Base-by-base conservation (phyloP, 1,140 invertebrate species). In the Aphaenogaster floridana region DNA sequence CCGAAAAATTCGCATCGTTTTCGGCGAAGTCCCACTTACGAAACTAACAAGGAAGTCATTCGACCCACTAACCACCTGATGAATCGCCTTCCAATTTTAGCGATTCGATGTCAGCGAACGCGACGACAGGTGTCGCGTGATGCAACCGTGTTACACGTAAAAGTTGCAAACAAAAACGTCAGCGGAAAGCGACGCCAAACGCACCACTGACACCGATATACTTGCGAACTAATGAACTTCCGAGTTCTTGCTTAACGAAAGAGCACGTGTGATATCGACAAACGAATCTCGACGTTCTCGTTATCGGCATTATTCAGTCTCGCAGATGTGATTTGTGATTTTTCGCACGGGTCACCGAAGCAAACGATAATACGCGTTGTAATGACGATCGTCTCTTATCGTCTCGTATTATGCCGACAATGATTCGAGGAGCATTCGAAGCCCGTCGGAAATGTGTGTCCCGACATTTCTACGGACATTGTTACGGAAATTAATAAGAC, bases 161-260 rank as follows among this genome's bases (percentile, higher is more conserved):
- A 57, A 28, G 13, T 50, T 52, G 54, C 28, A 36, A 0, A 36
- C 4, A 45, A 34, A 74, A 63, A 61, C 42, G 28, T 61, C 80
- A 74, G 80, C 59, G 63, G 21, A 78, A 45, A 78, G 15, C 15
- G 48, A 9, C 28, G 34, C 13, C 34, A n/a, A 71, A 57, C 17
- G 13, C 48, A 34, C 9, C 34, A 61, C 50, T 45, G 28, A 50
- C 52, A 45, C 28, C 48, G n/a, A 84, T 50, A 59, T 74, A 66
- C 57, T 61, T 52, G 81, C 69, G 21, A 45, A 28, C 54, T 89
- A 89, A 89, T 84, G 74, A 88, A 76, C 72, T 48, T 42, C 36
- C 59, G 74, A 52, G 7, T 69, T 74, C 72, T 89, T 71, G 28
- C 17, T 50, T 57, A 68, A 54, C 45, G 11, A 1, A 34, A 7